These are phyloP conservation scores for Lineus longissimus DNA, from an alignment of 1,140 invertebrate genomes.

Conservation along the genomic window DNA sequence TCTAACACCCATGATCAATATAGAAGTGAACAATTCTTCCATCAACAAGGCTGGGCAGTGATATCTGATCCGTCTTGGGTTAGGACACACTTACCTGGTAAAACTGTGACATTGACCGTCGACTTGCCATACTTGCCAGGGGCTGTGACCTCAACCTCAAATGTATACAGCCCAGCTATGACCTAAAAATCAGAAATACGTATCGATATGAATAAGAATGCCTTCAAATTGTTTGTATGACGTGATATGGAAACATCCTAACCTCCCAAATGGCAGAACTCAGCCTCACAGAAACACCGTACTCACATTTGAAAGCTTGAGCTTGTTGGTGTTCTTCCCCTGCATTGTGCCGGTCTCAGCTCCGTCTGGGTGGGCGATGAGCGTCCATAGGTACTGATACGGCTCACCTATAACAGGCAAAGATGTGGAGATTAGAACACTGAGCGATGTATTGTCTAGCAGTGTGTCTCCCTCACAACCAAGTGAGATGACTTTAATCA, in stretches of 20 bases:
- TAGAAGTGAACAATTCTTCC: not conserved
- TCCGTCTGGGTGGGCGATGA: slow-evolving; percentile 73
- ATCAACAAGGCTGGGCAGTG: not conserved
- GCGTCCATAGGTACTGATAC: slow-evolving; percentile 84
- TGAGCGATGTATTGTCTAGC: not conserved
- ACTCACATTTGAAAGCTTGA: slow-evolving; percentile 51
- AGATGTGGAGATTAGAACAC: not conserved
- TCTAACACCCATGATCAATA: not conserved
- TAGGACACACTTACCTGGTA: slow-evolving; percentile 63
- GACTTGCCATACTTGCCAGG: slow-evolving; percentile 74
- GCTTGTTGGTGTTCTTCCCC: slow-evolving; percentile 71
- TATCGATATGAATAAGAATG: slow-evolving; percentile 72
- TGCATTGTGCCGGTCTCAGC: slow-evolving; percentile 72
- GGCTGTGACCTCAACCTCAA: slow-evolving; percentile 78
- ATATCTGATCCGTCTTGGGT: not conserved
- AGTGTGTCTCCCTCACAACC: not conserved
- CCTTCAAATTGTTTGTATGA: not conserved
- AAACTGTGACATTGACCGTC: slow-evolving; percentile 85
- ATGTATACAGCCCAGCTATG: slow-evolving; percentile 77
- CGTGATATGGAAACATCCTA: not conserved
- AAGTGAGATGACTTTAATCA: not conserved
- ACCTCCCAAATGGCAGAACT: not conserved
- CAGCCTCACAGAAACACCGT: not conserved
- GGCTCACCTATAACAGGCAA: slow-evolving; percentile 54
- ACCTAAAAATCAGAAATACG: slow-evolving; percentile 60